A percentile compares a stretch with the other conserved stretches of the same genome.
Evolutionary conservation across 2,113 vertebrate species (phyloP).

Genomic region (Clarias gariepinus): DNA sequence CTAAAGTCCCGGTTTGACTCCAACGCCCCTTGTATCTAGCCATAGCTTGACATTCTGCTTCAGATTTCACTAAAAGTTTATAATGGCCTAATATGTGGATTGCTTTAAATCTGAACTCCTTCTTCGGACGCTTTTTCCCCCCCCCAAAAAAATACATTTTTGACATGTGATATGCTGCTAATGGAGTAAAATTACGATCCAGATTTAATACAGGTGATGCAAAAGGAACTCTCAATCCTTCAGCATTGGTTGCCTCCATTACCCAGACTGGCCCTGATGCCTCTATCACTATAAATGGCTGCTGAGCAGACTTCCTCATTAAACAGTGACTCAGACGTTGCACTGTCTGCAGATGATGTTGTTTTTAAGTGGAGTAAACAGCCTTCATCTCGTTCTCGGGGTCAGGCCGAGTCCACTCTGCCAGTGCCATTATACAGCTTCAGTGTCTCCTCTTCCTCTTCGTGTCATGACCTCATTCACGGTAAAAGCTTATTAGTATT

Average conservation of each 20-base stretch:
- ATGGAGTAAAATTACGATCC: background rate
- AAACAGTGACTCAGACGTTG: background rate
- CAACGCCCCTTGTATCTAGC: background rate
- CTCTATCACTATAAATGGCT: background rate
- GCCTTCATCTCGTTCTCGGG: slow-evolving; percentile 14
- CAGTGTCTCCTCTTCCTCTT: background rate
- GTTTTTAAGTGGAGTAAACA: slow-evolving; percentile 17
- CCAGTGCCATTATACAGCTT: background rate
- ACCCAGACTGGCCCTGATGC: background rate
- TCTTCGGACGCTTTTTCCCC: no score
- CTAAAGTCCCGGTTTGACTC: no score
- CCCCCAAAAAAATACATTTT: background rate
- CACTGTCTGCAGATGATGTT: slow-evolving; percentile 4
- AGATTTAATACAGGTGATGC: background rate
- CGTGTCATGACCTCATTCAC: background rate
- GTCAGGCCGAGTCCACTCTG: slow-evolving; percentile 2
- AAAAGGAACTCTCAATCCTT: background rate
- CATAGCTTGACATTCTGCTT: background rate
- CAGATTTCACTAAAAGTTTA: background rate
- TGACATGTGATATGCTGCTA: background rate
- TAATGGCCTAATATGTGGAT: no score
- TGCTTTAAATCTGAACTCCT: background rate
- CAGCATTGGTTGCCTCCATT: background rate
- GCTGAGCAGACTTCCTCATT: slow-evolving; percentile 15
- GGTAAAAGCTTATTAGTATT: slow-evolving; percentile 4